phyloP scores from a whole-genome alignment of 2,888 invertebrate genomes.

The Agapetus fuscipes region DNA sequence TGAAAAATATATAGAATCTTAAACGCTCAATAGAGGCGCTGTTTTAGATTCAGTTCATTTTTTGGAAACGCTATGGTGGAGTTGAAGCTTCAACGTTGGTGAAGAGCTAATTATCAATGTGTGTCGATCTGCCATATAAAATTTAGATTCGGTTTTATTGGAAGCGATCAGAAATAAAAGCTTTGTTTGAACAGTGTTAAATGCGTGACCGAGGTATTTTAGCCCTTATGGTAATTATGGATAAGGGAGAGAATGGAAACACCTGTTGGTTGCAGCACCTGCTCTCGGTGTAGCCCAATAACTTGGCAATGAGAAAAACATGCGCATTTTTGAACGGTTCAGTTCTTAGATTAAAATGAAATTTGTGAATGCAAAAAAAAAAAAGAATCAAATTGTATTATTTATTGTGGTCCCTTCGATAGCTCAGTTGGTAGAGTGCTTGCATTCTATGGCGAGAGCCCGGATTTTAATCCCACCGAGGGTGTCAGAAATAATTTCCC shows the following conservation, averaged over 20 bases:
- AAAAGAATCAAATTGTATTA: too few species aligned
- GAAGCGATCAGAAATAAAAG: constrained; percentile 1
- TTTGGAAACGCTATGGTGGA: too few species aligned
- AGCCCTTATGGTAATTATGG: constrained; percentile 15
- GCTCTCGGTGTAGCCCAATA: constrained; percentile 1
- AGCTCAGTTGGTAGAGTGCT: too few species aligned
- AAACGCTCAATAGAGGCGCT: too few species aligned
- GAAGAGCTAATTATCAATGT: constrained; percentile 1
- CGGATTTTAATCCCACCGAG: too few species aligned
- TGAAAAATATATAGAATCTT: too few species aligned
- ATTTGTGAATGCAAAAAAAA: not conserved
- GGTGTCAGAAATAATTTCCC: too few species aligned
- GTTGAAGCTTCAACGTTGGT: too few species aligned
- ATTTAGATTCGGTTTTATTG: constrained; percentile 5
- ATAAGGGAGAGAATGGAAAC: constrained; percentile 1
- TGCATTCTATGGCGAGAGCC: too few species aligned
- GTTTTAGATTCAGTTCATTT: too few species aligned
- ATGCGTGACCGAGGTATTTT: constrained; percentile 15
- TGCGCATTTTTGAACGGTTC: not conserved
- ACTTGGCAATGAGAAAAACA: not conserved
- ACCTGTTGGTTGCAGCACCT: constrained; percentile 16
- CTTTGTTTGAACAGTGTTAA: constrained; percentile 6
- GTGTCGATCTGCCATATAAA: constrained; percentile 3
- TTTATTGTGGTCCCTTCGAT: too few species aligned
- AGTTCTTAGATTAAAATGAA: not conserved